Percentiles rank a stretch among this genome's conserved stretches.
phyloP scores from a whole-genome alignment of 1,140 invertebrate genomes.

The Zeugodacus cucurbitae region DNA sequence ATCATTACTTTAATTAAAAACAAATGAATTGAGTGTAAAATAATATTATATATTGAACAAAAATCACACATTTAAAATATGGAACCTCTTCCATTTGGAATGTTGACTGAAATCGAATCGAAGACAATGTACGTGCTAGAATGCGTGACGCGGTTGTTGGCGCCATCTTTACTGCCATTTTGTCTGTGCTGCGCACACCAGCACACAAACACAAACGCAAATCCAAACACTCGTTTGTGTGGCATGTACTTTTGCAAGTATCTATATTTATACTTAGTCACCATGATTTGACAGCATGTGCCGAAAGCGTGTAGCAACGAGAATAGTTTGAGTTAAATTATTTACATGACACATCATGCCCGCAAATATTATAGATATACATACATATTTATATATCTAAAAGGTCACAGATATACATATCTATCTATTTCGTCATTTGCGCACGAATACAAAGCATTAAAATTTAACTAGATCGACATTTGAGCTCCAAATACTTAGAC shows the following conservation, averaged over 20 bases:
- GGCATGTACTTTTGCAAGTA: not conserved
- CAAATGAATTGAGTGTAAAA: no score
- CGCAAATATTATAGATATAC: not conserved
- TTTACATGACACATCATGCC: not conserved
- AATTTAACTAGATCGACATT: no score
- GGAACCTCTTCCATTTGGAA: not conserved
- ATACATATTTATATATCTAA: not conserved
- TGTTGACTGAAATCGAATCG: not conserved
- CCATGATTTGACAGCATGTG: not conserved
- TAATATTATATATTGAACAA: not conserved
- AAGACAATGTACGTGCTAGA: not conserved
- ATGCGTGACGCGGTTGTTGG: not conserved
- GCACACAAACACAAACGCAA: not conserved
- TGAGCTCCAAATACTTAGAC: no score
- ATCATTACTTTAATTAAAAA: no score
- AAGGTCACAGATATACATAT: not conserved
- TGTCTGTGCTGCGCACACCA: not conserved
- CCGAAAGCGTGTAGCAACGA: not conserved
- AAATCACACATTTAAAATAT: not conserved
- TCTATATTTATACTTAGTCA: not conserved
- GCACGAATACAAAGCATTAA: not conserved
- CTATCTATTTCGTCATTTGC: not conserved
- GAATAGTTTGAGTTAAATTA: not conserved
- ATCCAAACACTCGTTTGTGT: not conserved
- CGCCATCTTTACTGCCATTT: slow-evolving; percentile 39